These are phyloP conservation scores for Pedionomus torquatus DNA, from an alignment of 2,113 vertebrate genomes.

Conservation along the genomic window DNA sequence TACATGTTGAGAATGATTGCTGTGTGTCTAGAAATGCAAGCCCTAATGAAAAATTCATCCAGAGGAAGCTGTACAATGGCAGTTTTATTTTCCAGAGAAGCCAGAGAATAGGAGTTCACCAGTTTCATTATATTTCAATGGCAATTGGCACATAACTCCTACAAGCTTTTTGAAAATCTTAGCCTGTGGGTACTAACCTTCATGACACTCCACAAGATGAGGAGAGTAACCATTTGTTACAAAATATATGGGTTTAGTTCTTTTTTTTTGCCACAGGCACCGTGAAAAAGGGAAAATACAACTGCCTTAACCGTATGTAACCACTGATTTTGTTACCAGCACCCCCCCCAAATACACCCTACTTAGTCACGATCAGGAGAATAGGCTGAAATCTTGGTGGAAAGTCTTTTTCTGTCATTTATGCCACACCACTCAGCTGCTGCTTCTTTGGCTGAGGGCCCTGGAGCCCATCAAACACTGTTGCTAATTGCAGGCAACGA, in stretches of 20 bases:
- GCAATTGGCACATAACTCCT: neutral
- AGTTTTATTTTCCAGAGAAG: neutral
- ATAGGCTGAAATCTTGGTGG: neutral
- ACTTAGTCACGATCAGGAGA: neutral
- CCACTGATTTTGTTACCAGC: neutral
- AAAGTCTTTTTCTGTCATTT: neutral
- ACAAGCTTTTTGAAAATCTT: neutral
- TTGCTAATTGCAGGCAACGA: neutral
- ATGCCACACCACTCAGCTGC: neutral
- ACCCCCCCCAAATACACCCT: neutral
- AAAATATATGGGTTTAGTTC: neutral
- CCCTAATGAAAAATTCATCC: conserved; percentile 8
- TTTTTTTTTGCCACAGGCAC: neutral
- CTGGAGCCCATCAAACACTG: neutral
- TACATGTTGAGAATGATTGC: neutral
- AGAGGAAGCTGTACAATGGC: neutral
- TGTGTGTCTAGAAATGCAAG: conserved; percentile 1
- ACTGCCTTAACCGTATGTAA: neutral
- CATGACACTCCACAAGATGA: neutral
- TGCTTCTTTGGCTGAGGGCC: rapidly evolving
- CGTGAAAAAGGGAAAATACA: neutral
- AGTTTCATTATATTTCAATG: neutral
- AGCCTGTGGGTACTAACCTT: neutral
- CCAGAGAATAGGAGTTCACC: neutral
- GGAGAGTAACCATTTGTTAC: neutral